Conservation (phyloP, 2,113 vertebrate species). For the Lates calcarifer region DNA sequence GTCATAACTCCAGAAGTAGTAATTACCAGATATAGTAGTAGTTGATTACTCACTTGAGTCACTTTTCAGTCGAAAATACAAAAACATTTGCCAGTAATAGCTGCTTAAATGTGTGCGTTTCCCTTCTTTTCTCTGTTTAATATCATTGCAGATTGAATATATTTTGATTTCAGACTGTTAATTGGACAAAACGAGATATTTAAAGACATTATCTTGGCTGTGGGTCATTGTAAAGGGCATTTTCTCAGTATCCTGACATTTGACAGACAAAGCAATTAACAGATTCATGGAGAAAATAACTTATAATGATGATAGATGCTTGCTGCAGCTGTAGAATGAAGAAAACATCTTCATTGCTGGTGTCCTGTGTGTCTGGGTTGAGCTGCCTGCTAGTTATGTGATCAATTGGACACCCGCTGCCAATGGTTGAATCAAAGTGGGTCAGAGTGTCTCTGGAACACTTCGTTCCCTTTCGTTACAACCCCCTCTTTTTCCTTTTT, state of each 20-base stretch:
- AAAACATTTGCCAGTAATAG: not conserved
- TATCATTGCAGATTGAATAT: not conserved
- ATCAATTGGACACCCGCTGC: slow-evolving; percentile 54
- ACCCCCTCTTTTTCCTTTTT: not conserved
- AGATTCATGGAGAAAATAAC: not conserved
- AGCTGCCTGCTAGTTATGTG: slow-evolving; percentile 38
- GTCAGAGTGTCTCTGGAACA: slow-evolving; percentile 67
- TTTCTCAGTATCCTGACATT: not conserved
- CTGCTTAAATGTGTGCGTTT: not conserved
- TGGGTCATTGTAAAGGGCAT: not conserved
- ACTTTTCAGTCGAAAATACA: not conserved
- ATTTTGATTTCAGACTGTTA: not conserved
- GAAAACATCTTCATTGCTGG: slow-evolving; percentile 20
- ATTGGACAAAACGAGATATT: not conserved
- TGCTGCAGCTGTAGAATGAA: not conserved
- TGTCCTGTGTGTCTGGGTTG: slow-evolving; percentile 27
- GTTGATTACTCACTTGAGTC: too few species aligned
- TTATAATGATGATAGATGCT: not conserved
- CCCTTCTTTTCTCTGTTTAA: not conserved
- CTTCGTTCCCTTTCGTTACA: slow-evolving; percentile 48
- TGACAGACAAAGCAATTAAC: not conserved
- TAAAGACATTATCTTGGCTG: not conserved
- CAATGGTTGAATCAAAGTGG: slow-evolving; percentile 70
- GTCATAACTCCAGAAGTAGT: too few species aligned
- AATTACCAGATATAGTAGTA: too few species aligned